phyloP scores from a whole-genome alignment of 2,113 vertebrate species.

The Zingel zingel region DNA sequence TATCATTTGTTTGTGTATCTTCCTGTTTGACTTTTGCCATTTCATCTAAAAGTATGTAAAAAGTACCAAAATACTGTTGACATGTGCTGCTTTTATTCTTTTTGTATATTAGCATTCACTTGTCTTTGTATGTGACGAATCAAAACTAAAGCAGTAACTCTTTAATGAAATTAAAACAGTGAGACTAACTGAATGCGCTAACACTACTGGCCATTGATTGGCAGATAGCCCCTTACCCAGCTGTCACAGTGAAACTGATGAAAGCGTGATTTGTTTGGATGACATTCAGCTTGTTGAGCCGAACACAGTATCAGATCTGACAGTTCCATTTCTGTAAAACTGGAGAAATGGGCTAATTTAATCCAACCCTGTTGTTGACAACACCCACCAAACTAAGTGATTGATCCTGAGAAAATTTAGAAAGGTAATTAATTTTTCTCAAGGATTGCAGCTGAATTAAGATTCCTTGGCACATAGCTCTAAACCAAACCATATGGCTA shows the following conservation, averaged over 20 bases:
- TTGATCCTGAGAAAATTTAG: constrained; percentile 44
- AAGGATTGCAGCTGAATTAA: constrained; percentile 28
- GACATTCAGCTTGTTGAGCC: constrained; percentile 47
- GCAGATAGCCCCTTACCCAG: constrained; percentile 41
- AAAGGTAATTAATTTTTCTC: constrained; percentile 33
- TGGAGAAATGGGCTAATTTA: constrained; percentile 50
- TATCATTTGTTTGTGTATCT: constrained; percentile 29
- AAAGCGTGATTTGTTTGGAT: constrained; percentile 52
- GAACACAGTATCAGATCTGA: constrained; percentile 54
- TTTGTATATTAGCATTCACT: neutral
- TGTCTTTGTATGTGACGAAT: neutral
- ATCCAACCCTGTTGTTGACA: constrained; percentile 49
- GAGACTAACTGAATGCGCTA: constrained; percentile 13
- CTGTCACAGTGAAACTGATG: constrained; percentile 43
- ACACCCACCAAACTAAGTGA: constrained; percentile 42
- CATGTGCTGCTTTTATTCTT: neutral
- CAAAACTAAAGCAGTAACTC: constrained; percentile 7
- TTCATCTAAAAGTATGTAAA: constrained; percentile 10
- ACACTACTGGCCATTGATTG: constrained; percentile 63
- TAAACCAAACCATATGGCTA: constrained; percentile 12
- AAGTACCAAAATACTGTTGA: constrained; percentile 46
- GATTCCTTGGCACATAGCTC: constrained; percentile 5
- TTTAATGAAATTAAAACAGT: constrained; percentile 33
- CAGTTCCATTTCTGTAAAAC: constrained; percentile 51
- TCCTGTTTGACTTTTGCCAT: constrained; percentile 24